Percentiles rank a stretch among this genome's conserved stretches.
Conservation (phyloP, 2,113 vertebrate species). For the Notothenia coriiceps region DNA sequence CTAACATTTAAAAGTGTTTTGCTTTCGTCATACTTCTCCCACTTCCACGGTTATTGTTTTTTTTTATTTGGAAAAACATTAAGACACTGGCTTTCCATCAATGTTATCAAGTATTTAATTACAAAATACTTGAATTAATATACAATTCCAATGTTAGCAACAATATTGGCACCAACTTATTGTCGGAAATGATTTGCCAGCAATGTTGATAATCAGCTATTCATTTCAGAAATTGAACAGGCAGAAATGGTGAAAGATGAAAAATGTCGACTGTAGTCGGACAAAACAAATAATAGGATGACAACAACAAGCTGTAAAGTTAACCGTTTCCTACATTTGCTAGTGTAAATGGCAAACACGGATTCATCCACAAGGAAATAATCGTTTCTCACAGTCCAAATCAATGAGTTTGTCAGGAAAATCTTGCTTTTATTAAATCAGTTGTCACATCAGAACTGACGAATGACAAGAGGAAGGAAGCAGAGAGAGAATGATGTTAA, state of each 20-base stretch:
- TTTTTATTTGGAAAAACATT: too few species aligned
- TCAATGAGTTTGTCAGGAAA: neutral
- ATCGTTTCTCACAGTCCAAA: neutral
- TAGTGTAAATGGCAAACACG: neutral
- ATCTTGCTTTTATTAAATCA: conserved; percentile 1
- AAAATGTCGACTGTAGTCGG: neutral
- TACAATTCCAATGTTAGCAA: too few species aligned
- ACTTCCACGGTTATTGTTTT: too few species aligned
- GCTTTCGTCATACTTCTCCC: too few species aligned
- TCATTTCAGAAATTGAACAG: neutral
- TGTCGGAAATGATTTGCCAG: neutral
- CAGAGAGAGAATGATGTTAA: conserved; percentile 24
- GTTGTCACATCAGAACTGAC: conserved; percentile 12
- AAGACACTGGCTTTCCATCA: too few species aligned
- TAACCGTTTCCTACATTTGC: too few species aligned
- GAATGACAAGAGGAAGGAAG: conserved; percentile 44
- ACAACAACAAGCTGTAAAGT: neutral
- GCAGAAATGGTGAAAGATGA: too few species aligned
- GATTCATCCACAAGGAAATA: neutral
- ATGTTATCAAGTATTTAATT: too few species aligned
- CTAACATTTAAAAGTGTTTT: too few species aligned
- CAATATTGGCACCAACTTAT: too few species aligned
- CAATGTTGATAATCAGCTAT: neutral
- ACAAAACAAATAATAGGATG: neutral
- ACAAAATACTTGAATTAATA: too few species aligned